Conservation (phyloP, 2,113 vertebrate species). For the Brienomyrus longianalis region DNA sequence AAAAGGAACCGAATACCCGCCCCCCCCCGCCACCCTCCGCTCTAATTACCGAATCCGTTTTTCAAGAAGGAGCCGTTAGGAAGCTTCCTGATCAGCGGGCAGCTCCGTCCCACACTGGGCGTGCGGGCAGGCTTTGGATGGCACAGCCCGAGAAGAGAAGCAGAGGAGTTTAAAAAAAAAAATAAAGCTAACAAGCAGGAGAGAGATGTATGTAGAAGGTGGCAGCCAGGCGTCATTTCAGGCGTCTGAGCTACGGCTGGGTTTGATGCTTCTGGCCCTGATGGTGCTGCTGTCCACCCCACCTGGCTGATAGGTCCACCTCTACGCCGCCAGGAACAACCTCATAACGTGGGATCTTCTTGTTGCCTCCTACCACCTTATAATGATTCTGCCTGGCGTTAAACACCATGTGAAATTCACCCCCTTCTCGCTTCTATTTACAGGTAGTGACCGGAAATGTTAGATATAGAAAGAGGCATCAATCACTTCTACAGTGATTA, state of each 20-base stretch:
- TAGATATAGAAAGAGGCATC: neutral
- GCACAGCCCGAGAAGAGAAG: neutral
- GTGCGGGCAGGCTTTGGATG: neutral
- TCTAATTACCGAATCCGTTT: neutral
- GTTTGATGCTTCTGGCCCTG: neutral
- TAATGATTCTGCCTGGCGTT: neutral
- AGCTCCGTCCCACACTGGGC: neutral
- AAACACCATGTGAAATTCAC: neutral
- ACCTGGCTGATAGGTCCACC: neutral
- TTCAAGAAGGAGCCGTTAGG: neutral
- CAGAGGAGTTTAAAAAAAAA: neutral
- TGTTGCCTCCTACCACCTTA: neutral
- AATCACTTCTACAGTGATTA: neutral
- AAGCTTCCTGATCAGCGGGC: neutral
- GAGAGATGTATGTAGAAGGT: neutral
- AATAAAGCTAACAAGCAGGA: neutral
- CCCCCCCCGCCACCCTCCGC: too few relatives aligned
- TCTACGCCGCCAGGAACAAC: neutral
- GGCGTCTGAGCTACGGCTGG: neutral
- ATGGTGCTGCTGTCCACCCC: neutral
- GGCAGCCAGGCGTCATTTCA: neutral
- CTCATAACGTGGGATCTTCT: neutral
- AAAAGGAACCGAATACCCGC: neutral
- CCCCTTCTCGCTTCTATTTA: neutral
- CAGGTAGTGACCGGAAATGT: neutral